Evolutionary conservation across 2,888 invertebrate species (phyloP).

Genomic region (Perizoma flavofasciatum): DNA sequence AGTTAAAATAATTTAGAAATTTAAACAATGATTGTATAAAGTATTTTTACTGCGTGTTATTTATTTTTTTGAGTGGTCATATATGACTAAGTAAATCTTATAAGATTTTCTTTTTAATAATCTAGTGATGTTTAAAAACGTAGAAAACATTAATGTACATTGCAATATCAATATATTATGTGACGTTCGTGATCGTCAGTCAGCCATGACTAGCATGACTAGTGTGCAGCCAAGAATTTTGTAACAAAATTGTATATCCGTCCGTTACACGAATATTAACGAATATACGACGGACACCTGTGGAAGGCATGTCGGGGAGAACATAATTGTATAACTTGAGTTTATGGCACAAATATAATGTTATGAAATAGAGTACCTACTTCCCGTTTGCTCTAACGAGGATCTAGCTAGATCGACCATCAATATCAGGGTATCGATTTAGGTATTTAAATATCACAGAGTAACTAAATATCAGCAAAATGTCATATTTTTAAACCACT

Average conservation of each 20-base stretch:
- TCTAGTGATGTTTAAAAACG: not conserved
- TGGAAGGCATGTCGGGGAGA: slow-evolving; percentile 13
- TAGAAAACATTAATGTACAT: slow-evolving; percentile 31
- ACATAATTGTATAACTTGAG: slow-evolving; percentile 8
- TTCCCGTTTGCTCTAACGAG: too few relatives aligned
- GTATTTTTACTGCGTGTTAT: too few relatives aligned
- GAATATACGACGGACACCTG: slow-evolving; percentile 35
- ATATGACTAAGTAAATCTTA: too few relatives aligned
- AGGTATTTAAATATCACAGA: too few relatives aligned
- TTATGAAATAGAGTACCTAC: too few relatives aligned
- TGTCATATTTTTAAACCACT: too few relatives aligned
- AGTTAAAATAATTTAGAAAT: too few relatives aligned
- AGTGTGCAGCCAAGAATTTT: slow-evolving; percentile 65
- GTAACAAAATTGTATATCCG: slow-evolving; percentile 66
- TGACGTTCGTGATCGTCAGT: slow-evolving; percentile 50
- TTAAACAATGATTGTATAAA: too few relatives aligned
- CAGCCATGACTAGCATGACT: slow-evolving; percentile 52
- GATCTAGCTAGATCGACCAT: too few relatives aligned
- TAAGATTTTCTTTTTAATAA: not conserved
- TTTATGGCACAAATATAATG: not conserved
- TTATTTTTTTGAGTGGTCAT: too few relatives aligned
- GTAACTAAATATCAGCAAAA: too few relatives aligned
- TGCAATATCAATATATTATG: slow-evolving; percentile 47
- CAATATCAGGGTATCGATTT: too few relatives aligned
- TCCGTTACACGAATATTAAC: slow-evolving; percentile 34